A percentile compares a stretch with the other conserved stretches of the same genome.
Evolutionary conservation across 2,888 invertebrate genomes (phyloP).

Genomic region (Morpho deidamia): DNA sequence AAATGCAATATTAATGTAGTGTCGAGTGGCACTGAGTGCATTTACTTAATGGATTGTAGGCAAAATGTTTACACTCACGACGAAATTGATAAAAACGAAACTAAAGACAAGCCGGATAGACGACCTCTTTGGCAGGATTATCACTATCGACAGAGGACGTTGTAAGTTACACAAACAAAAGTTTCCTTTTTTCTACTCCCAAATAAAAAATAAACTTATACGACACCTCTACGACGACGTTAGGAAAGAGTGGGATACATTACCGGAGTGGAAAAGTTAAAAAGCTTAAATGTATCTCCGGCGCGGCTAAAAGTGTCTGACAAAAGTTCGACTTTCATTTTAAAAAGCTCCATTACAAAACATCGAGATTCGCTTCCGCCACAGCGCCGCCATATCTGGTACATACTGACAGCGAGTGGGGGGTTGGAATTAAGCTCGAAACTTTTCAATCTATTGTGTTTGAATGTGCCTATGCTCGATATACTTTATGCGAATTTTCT

Average conservation of each 20-base stretch:
- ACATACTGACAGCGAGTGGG: conserved; percentile 53
- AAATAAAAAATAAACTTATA: conserved; percentile 59
- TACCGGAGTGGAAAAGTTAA: conserved; percentile 78
- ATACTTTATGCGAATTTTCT: not conserved
- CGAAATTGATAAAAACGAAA: conserved; percentile 48
- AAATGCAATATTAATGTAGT: conserved; percentile 82
- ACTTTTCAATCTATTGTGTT: conserved; percentile 70
- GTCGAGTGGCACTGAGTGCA: conserved; percentile 68
- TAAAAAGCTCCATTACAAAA: conserved; percentile 79
- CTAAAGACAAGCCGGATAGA: conserved; percentile 47
- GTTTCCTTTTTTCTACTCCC: conserved; percentile 51
- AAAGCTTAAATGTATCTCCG: conserved; percentile 79
- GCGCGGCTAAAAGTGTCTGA: conserved; percentile 78
- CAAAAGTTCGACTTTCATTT: conserved; percentile 79
- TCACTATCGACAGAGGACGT: conserved; percentile 48
- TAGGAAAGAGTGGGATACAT: conserved; percentile 71
- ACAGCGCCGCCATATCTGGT: conserved; percentile 50
- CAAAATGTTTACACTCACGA: conserved; percentile 67
- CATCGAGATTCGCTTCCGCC: conserved; percentile 77
- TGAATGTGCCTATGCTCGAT: not conserved
- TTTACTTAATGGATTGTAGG: conserved; percentile 74
- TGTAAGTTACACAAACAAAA: conserved; percentile 59
- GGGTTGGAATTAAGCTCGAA: conserved; percentile 67
- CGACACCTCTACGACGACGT: conserved; percentile 64
- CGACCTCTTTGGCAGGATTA: conserved; percentile 55